Evolutionary conservation across 2,797 vertebrate genomes (phyloP).

Genomic region (Todus mexicanus): DNA sequence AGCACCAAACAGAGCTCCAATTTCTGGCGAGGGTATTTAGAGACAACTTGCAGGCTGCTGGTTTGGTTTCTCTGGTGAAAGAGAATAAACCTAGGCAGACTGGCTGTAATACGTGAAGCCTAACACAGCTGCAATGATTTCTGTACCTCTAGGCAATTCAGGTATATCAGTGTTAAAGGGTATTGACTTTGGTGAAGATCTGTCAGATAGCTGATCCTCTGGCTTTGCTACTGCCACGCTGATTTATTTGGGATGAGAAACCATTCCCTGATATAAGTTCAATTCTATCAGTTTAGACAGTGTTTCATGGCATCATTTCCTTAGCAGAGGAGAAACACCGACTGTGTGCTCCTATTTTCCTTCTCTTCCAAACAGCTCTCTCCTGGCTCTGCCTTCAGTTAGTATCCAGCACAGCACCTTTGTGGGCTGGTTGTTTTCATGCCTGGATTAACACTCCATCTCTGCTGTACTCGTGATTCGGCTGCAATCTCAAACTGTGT

Average conservation of each 20-base stretch:
- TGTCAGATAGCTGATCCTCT: background rate
- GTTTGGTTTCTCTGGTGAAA: background rate
- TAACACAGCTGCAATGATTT: background rate
- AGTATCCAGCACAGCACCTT: background rate
- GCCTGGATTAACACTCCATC: background rate
- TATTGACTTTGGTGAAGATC: background rate
- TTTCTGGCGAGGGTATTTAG: background rate
- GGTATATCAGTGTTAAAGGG: background rate
- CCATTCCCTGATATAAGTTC: background rate
- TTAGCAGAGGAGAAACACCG: background rate
- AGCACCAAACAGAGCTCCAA: background rate
- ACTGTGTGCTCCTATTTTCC: background rate
- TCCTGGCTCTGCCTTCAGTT: background rate
- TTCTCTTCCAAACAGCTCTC: background rate
- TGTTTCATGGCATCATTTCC: background rate
- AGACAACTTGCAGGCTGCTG: background rate
- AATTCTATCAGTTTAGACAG: background rate
- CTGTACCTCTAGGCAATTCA: background rate
- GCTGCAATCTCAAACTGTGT: background rate
- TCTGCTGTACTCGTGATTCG: background rate
- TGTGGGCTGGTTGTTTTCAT: background rate
- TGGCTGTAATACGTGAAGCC: background rate
- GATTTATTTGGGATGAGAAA: background rate
- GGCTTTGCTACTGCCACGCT: background rate
- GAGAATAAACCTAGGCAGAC: background rate